Conservation (phyloP, 2,797 vertebrate genomes). For the Hipposideros larvatus region DNA sequence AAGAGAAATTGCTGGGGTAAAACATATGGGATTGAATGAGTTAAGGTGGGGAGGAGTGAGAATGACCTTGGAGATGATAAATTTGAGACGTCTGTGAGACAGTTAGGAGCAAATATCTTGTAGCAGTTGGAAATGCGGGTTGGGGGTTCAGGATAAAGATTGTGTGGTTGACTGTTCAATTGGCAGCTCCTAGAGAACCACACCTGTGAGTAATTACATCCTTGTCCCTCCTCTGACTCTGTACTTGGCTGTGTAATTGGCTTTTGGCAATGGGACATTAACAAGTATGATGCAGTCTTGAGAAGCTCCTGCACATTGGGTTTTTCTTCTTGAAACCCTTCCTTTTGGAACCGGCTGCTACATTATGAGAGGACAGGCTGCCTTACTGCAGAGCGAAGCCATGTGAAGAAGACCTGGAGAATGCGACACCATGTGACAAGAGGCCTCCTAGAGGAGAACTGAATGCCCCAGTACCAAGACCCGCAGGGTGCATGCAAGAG, state of each 20-base stretch:
- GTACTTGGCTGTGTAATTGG: background rate
- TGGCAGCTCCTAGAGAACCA: background rate
- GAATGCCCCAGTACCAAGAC: background rate
- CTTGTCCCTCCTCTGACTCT: background rate
- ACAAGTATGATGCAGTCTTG: background rate
- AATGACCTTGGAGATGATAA: background rate
- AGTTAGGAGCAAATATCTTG: background rate
- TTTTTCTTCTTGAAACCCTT: background rate
- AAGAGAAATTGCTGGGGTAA: constrained; percentile 30
- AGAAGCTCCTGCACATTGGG: background rate
- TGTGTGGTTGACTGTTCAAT: background rate
- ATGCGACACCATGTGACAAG: background rate
- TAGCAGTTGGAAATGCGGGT: background rate
- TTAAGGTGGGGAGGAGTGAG: background rate
- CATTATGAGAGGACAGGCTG: background rate
- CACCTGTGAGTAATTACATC: background rate
- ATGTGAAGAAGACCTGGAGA: background rate
- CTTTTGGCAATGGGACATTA: background rate
- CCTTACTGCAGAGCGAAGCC: background rate
- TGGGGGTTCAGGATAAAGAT: background rate
- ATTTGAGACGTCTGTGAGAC: background rate
- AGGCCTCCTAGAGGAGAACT: background rate
- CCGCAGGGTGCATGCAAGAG: background rate
- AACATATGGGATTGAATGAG: background rate
- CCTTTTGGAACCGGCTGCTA: background rate